Base-by-base conservation (phyloP, 2,113 vertebrate species). In the Setophaga kirtlandii region DNA sequence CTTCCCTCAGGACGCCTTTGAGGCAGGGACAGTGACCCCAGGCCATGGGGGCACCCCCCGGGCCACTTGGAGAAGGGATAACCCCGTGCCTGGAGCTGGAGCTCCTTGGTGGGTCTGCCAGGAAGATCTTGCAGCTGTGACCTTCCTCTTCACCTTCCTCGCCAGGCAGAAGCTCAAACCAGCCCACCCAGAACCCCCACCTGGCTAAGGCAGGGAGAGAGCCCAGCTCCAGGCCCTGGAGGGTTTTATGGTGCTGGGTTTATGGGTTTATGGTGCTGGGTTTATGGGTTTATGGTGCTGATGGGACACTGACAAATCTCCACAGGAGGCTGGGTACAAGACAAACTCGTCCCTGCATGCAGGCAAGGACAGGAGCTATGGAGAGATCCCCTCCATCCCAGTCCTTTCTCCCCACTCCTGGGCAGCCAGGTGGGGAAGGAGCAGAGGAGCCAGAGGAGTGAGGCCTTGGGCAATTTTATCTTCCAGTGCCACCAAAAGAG, bases 241-340 rank as follows among this genome's bases (percentile, higher is more conserved):
- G 77, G 62, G 55, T 20, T 21, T 56, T 33, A 22, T 22, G 25
- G 50, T 28, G 50, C 50, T 68, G 63, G 77, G 95, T 94, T 95
- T 89, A 49, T 63, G 63, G 55, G 31, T 21, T 56, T 33, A 22
- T 22, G 25, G 50, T 28, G 50, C 50, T 68, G 63, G 77, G 95
- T 94, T 95, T 89, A 49, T 63, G 63, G 79, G 94, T 95, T 96
- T 84, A 68, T 30, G 39, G 89, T 70, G 63, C 78, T 91, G 76
- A 87, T 58, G 53, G 89, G 80, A 90, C 80, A 42, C 16, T 47
- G 83, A 85, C 23, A 35, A 86, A 96, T 74, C 78, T 94, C 69
- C 6, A 2, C 25, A 33, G 39, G 56, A 74, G 63, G 90, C 59
- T 58, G 74, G 20, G 44, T 49, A 31, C 7, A 6, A 42, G 23